Conservation (phyloP, 1,140 invertebrate species). For the Tetragnatha versicolor region DNA sequence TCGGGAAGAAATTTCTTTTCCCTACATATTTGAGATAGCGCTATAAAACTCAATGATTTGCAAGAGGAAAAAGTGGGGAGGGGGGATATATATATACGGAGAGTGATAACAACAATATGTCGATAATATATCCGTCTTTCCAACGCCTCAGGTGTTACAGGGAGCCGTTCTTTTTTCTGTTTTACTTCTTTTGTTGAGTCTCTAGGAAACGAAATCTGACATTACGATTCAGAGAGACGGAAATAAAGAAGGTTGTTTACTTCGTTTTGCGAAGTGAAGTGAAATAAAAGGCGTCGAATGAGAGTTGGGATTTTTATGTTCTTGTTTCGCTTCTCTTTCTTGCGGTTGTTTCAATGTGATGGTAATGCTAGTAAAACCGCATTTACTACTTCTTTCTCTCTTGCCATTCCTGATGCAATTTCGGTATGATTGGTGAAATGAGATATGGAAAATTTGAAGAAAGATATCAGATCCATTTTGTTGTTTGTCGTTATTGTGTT, state of each 20-base stretch:
- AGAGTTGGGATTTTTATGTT: neutral
- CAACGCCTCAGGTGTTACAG: conserved; percentile 24
- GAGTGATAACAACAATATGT: conserved; percentile 41
- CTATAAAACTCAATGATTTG: conserved; percentile 41
- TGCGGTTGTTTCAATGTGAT: too few relatives aligned
- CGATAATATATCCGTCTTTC: conserved; percentile 35
- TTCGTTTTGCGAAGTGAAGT: neutral
- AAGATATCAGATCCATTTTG: too few relatives aligned
- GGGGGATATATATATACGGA: neutral
- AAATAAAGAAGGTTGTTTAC: neutral
- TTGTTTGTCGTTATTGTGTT: too few relatives aligned
- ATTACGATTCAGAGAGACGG: conserved; percentile 9
- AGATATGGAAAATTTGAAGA: too few relatives aligned
- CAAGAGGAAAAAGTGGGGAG: neutral
- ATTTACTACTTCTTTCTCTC: too few relatives aligned
- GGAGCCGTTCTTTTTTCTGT: neutral
- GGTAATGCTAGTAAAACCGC: too few relatives aligned
- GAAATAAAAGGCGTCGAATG: neutral
- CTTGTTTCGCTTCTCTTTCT: too few relatives aligned
- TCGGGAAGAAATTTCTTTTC: neutral
- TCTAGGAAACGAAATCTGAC: conserved; percentile 16
- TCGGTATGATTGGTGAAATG: too few relatives aligned
- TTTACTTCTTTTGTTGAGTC: neutral
- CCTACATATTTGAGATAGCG: conserved; percentile 4
- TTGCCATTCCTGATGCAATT: too few relatives aligned